Base-by-base conservation (phyloP, 2,888 invertebrate genomes). In the Pristionchus exspectatus region DNA sequence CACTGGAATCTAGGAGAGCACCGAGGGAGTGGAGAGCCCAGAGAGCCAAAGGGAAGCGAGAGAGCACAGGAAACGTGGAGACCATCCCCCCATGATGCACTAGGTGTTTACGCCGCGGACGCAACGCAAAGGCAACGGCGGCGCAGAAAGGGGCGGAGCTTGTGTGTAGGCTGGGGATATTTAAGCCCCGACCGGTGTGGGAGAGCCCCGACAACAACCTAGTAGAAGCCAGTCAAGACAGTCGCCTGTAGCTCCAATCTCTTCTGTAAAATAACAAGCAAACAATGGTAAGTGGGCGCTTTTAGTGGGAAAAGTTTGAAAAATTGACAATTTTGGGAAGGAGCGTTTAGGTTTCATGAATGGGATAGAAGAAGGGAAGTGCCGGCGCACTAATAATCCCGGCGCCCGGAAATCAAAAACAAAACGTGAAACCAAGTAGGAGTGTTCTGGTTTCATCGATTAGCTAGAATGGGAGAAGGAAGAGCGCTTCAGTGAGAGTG, bases 41-140 rank as follows among this genome's bases (percentile, higher is more conserved):
- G 81, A n/a, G 81, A n/a, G 38, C 1, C 24, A 81, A 38, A 9
- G 81, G 44, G 21, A 44, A 24, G n/a, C n/a, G 81, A 81, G 33
- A 81, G n/a, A 50, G 81, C 44, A 44, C 44, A 12, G 14, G 81
- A 50, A 50, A 81, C 14, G 81, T 18, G 56, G n/a, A 83, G 83
- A 50, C 81, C 24, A 33, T 2, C 2, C 27, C n/a, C 27, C 16
- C 12, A 56, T 54, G 50, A 83, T 83, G 83, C 83, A 83, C 83
- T 83, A 56, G 83, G 16, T 83, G 83, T 83, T 83, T 83, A 83
- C 83, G 81, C 50, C 81, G 83, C 38, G 16, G 44, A 9, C 44
- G 38, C 44, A 12, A 24, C 72, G 33, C 24, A 18, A 50, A 69
- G 30, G 69, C 30, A 30, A 69, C 69, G 38, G 30, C 9, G 44